Base-by-base conservation (phyloP, 2,797 vertebrate genomes). In the Liasis olivaceus region DNA sequence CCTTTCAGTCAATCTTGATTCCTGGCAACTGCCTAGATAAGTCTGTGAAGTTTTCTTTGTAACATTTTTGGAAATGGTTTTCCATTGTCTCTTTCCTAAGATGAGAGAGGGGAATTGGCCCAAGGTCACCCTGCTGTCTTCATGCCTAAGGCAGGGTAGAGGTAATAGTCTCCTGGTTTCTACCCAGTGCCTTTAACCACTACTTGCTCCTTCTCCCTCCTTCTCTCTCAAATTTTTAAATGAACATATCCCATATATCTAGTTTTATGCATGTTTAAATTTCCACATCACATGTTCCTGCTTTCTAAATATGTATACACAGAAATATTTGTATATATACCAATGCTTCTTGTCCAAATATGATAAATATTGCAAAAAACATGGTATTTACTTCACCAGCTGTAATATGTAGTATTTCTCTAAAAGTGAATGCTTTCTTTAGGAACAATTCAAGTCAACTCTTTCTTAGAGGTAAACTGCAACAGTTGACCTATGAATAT, bases 401-500 rank as follows among this genome's bases (percentile, higher is more conserved):
- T 26, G 5, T 72, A 64, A 51, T n/a, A 17, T 51, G 9, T 51
- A 31, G 2, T 59, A 28, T 77, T 88, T 58, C 42, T 81, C 11
- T 28, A 84, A 89, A 88, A 91, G 31, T n/a, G 22, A 77, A 13
- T 69, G 13, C n/a, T 20, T 26, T 14, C 51, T 54, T 54, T 9
- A 2, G 3, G 58, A 28, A 59, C n/a, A 4, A 63, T 63, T 31
- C 3, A 36, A 54, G 20, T 59, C 59, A 56, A 5, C 8, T 51
- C 5, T 5, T 26, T 60, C 42, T 62, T 81, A 31, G 36, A 63
- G 47, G 15, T 84, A 56, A 17, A 51, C 12, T 5, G 51, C 8
- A 81, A 91, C 89, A 92, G 89, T 94, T 63, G 69, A 95, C 92
- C 77, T 59, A 54, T 54, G 51, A 54, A 9, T 54, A 7, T 54